A percentile compares a stretch with the other conserved stretches of the same genome.
Evolutionary conservation across 2,113 vertebrate species (phyloP).

Genomic region (Myotis brandtii): DNA sequence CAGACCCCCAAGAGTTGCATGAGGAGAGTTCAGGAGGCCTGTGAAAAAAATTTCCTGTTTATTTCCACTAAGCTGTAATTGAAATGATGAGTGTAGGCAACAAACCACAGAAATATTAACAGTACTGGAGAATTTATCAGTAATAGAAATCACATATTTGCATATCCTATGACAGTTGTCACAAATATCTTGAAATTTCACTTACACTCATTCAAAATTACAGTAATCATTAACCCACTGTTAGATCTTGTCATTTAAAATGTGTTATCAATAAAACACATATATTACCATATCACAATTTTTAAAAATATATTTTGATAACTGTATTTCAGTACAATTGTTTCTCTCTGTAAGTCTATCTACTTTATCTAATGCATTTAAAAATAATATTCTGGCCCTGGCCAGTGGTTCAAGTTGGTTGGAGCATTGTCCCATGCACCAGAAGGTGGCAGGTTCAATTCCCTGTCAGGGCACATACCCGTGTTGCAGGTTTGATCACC

Average conservation of each 20-base stretch:
- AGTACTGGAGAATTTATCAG: not conserved
- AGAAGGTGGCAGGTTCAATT: no score
- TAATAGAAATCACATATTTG: constrained; percentile 33
- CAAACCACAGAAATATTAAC: not conserved
- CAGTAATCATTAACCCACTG: constrained; percentile 24
- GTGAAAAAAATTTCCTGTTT: constrained; percentile 9
- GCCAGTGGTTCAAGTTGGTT: no score
- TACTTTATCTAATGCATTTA: constrained; percentile 7
- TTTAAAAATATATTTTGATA: not conserved
- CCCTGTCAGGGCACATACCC: no score
- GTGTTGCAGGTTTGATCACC: no score
- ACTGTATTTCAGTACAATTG: constrained; percentile 14
- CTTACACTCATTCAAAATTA: not conserved
- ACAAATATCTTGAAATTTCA: constrained; percentile 14
- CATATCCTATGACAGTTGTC: not conserved
- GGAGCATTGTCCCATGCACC: no score
- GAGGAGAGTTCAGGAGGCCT: constrained; percentile 24
- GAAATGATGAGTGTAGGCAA: constrained; percentile 27
- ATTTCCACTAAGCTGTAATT: constrained; percentile 27
- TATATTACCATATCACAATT: not conserved
- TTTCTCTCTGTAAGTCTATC: constrained; percentile 15
- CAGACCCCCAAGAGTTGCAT: not conserved
- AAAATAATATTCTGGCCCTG: not conserved
- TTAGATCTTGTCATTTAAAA: constrained; percentile 41
- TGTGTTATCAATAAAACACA: not conserved